These are phyloP conservation scores for Pterocles burchelli DNA, from an alignment of 2,113 vertebrate species.

Conservation along the genomic window DNA sequence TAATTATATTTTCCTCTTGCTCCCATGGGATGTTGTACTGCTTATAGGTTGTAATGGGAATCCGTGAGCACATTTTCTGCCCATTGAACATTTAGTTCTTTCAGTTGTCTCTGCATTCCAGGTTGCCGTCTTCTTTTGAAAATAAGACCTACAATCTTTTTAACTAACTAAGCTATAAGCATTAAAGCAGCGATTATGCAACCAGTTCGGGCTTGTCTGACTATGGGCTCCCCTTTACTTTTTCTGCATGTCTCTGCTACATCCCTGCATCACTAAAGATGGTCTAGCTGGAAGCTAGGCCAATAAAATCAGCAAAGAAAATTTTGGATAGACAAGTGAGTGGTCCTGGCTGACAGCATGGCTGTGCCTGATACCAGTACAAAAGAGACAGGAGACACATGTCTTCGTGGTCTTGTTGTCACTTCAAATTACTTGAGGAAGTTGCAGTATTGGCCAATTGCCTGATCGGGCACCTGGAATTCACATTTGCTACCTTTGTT, in stretches of 20 bases:
- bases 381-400: background rate
- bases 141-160: background rate
- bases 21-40: background rate
- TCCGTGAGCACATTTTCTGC: background rate
- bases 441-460: background rate
- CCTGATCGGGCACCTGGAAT: background rate
- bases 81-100: background rate
- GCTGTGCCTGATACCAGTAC: background rate
- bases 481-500: background rate
- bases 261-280: background rate
- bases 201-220: background rate
- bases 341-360: background rate
- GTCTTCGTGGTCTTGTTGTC: background rate
- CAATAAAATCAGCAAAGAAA: background rate
- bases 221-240: background rate
- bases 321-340: background rate
- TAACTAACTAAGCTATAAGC: background rate
- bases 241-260: background rate
- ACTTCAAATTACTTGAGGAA: background rate
- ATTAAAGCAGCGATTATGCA: background rate
- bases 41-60: background rate
- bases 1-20: background rate
- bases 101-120: background rate
- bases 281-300: background rate
- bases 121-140: background rate